Evolutionary conservation across 2,113 vertebrate genomes (phyloP).

Genomic region (Pycnonotus jocosus): DNA sequence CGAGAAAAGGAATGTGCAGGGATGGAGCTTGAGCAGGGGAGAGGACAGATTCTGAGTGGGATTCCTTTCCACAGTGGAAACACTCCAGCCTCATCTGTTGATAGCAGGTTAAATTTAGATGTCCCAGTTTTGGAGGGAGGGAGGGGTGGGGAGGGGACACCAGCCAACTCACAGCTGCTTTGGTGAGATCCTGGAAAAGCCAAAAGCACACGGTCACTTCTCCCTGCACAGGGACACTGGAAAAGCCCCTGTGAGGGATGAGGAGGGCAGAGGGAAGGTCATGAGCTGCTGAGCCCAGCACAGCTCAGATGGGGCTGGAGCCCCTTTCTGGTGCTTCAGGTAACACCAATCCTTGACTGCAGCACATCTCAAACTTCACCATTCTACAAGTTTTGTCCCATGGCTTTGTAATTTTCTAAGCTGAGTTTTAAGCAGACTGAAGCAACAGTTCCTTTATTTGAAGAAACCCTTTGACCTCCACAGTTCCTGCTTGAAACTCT

Average conservation of each 20-base stretch:
- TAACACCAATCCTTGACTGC: neutral
- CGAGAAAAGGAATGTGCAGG: neutral
- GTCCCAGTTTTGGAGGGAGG: neutral
- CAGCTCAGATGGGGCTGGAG: neutral
- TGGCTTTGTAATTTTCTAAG: neutral
- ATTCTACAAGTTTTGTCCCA: neutral
- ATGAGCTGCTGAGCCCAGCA: neutral
- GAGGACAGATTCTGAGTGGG: slow-evolving; percentile 5
- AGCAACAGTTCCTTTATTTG: neutral
- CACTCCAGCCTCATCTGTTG: slow-evolving; percentile 19
- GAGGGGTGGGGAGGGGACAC: neutral
- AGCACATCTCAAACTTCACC: neutral
- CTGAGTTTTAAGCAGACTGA: neutral
- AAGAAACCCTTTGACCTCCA: neutral
- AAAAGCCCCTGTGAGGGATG: neutral
- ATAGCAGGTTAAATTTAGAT: slow-evolving; percentile 68
- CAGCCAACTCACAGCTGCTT: slow-evolving; percentile 24
- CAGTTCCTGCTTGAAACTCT: neutral
- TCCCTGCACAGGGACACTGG: neutral
- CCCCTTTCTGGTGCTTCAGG: neutral
- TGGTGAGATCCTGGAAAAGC: neutral
- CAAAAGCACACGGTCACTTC: rapidly evolving
- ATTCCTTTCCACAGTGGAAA: slow-evolving; percentile 30
- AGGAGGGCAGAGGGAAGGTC: neutral
- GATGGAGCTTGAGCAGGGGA: neutral